These are phyloP conservation scores for Bombus haemorrhoidalis DNA, from an alignment of 1,140 invertebrate genomes.

Conservation along the genomic window DNA sequence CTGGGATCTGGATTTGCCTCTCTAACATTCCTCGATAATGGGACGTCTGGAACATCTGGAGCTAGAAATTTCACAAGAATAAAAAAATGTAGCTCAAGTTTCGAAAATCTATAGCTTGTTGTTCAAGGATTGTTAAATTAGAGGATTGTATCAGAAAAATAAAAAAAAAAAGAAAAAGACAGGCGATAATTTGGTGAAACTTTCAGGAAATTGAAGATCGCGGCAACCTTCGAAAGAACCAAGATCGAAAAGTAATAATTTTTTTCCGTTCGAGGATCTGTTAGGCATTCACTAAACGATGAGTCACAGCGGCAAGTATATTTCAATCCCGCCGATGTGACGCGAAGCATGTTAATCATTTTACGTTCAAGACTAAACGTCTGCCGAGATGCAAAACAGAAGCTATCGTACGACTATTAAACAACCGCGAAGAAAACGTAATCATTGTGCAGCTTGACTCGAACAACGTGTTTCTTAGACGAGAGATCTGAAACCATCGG, in stretches of 20 bases:
- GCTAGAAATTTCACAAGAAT: background rate
- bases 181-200: too few species aligned
- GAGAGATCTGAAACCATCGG: background rate
- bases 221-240: background rate
- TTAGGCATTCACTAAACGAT: constrained; percentile 21
- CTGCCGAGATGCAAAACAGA: background rate
- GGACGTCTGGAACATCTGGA: background rate
- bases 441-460: too few species aligned
- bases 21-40: constrained; percentile 16
- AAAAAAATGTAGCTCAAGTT: background rate
- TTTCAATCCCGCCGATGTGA: background rate
- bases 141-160: background rate
- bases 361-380: background rate
- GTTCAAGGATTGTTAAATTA: background rate
- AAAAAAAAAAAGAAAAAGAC: background rate
- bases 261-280: background rate
- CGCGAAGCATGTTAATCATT: background rate
- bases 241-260: background rate
- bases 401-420: background rate
- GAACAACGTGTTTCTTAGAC: background rate
- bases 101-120: background rate
- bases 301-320: constrained; percentile 4
- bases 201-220: background rate
- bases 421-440: background rate
- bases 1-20: constrained; percentile 32